Evolutionary conservation across 2,888 invertebrate species (phyloP).

Genomic region (Electrophaes corylata): DNA sequence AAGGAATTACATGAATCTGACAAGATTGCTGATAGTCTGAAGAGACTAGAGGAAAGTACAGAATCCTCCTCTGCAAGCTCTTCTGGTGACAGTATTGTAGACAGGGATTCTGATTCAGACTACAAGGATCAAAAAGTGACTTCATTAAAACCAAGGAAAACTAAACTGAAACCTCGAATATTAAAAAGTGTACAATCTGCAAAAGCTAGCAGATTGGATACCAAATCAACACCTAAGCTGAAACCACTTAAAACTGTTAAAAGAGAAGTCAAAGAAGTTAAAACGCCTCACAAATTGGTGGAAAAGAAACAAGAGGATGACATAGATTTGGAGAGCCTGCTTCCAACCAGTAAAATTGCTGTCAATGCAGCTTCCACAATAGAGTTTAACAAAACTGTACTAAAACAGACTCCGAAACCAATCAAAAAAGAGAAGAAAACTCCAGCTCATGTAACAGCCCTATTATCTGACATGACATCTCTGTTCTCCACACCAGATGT

Average conservation of each 20-base stretch:
- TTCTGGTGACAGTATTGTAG: slow-evolving; percentile 83
- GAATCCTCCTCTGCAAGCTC: slow-evolving; percentile 79
- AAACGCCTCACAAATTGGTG: slow-evolving; percentile 55
- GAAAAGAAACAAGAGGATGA: slow-evolving; percentile 52
- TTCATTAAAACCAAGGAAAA: slow-evolving; percentile 59
- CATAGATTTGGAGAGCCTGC: slow-evolving; percentile 57
- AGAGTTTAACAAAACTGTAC: slow-evolving; percentile 67
- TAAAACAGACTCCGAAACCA: slow-evolving; percentile 71
- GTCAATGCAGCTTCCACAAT: slow-evolving; percentile 39
- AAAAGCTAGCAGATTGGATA: slow-evolving; percentile 60
- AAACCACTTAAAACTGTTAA: slow-evolving; percentile 62
- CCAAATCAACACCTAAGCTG: slow-evolving; percentile 62
- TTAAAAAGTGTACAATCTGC: slow-evolving; percentile 56
- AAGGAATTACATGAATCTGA: slow-evolving; percentile 58
- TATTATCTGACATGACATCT: slow-evolving; percentile 86
- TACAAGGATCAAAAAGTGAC: slow-evolving; percentile 78
- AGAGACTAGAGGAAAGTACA: slow-evolving; percentile 77
- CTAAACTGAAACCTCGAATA: slow-evolving; percentile 72
- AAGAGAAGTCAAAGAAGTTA: slow-evolving; percentile 69
- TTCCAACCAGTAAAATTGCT: slow-evolving; percentile 54
- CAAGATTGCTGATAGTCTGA: slow-evolving; percentile 55
- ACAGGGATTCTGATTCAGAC: slow-evolving; percentile 86
- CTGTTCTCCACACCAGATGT: slow-evolving; percentile 92
- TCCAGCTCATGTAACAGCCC: slow-evolving; percentile 83
- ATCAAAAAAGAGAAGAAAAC: slow-evolving; percentile 83